Conservation (phyloP, 2,797 vertebrate genomes). For the Atherinosoma microstoma region DNA sequence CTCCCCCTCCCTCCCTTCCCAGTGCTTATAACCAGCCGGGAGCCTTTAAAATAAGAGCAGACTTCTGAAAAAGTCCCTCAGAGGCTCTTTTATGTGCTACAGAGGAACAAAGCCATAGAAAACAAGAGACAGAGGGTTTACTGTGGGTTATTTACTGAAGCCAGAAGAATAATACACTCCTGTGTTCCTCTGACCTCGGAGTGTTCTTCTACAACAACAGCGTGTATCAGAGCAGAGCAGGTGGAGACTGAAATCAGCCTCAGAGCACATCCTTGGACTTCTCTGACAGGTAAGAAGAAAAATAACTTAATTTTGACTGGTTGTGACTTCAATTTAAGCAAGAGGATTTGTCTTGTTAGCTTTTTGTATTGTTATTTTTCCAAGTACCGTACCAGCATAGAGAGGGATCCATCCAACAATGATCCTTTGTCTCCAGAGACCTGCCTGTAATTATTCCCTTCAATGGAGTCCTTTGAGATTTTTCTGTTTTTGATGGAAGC, state of each 20-base stretch:
- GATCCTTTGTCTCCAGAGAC: conserved; percentile 63
- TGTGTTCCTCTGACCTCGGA: conserved; percentile 36
- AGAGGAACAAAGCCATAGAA: conserved; percentile 7
- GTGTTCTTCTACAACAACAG: conserved; percentile 35
- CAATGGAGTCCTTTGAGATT: conserved; percentile 62
- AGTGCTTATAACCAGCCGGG: conserved; percentile 40
- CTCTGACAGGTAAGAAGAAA: conserved; percentile 36
- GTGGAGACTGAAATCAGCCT: conserved; percentile 26
- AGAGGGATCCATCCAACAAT: conserved; percentile 55
- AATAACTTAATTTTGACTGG: not conserved
- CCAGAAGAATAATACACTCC: conserved; percentile 32
- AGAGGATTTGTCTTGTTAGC: not conserved
- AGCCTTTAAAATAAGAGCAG: conserved; percentile 35
- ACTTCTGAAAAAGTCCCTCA: conserved; percentile 18
- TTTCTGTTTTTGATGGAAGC: conserved; percentile 28
- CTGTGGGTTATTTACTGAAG: conserved; percentile 18
- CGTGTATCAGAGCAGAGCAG: conserved; percentile 43
- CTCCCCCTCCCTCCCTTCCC: conserved; percentile 7
- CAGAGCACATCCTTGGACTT: conserved; percentile 2
- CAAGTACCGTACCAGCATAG: conserved; percentile 16
- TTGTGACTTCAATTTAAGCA: not conserved
- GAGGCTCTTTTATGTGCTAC: conserved; percentile 7
- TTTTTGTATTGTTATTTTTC: not conserved
- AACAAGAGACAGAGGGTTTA: conserved; percentile 3
- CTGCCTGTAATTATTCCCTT: conserved; percentile 54